Percentiles rank a stretch among this genome's conserved stretches.
phyloP scores from a whole-genome alignment of 2,797 vertebrate genomes.

The Tadarida brasiliensis region DNA sequence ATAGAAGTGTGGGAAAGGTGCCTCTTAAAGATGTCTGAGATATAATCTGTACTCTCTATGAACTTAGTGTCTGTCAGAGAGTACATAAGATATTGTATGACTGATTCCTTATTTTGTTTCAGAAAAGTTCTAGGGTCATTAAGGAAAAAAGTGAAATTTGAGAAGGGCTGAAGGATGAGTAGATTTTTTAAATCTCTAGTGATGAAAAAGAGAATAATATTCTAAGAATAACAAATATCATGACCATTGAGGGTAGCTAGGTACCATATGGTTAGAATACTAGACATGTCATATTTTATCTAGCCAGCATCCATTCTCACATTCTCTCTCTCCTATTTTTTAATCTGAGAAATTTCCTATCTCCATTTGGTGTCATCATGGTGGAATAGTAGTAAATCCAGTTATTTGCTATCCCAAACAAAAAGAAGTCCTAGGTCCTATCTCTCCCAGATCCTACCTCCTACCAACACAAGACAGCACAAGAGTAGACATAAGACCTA shows the following conservation, averaged over 20 bases:
- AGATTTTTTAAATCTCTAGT: neutral
- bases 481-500: neutral
- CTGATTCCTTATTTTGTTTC: neutral
- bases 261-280: neutral
- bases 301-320: neutral
- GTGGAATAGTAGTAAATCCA: neutral
- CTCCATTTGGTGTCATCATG: neutral
- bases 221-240: neutral
- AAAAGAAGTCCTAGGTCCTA: neutral
- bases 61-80: neutral
- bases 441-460: neutral
- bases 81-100: neutral
- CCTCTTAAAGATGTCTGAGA: neutral
- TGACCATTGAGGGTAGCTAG: neutral
- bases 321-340: neutral
- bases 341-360: neutral
- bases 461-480: neutral
- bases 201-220: neutral
- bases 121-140: neutral
- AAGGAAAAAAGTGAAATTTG: neutral
- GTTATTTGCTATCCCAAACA: neutral
- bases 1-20: neutral
- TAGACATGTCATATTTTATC: neutral
- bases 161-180: neutral
- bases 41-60: neutral